A percentile compares a stretch with the other conserved stretches of the same genome.
Evolutionary conservation across 2,797 vertebrate genomes (phyloP).

Genomic region (Linurgus olivaceus): DNA sequence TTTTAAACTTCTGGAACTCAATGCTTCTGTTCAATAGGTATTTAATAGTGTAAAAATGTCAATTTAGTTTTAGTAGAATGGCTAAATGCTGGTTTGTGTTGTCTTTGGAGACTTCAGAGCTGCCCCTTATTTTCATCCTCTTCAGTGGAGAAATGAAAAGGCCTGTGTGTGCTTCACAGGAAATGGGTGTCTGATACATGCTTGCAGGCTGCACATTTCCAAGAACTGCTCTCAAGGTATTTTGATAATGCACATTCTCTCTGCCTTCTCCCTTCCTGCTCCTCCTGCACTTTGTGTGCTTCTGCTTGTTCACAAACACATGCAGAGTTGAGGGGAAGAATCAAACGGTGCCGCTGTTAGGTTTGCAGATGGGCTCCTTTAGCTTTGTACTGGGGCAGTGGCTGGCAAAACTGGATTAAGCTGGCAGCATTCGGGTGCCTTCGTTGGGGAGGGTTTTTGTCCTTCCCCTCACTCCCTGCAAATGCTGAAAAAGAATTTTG

Average conservation of each 20-base stretch:
- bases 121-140: conserved; percentile 33
- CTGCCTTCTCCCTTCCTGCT: conserved; percentile 42
- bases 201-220: conserved; percentile 60
- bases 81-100: not conserved
- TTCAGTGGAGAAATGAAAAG: conserved; percentile 53
- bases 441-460: conserved; percentile 1
- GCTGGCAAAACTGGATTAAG: not conserved
- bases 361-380: not conserved
- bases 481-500: not conserved
- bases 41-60: not conserved
- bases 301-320: not conserved
- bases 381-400: not conserved
- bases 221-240: conserved; percentile 72
- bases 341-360: rapidly evolving
- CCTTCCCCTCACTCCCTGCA: not conserved
- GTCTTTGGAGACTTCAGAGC: conserved; percentile 3
- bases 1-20: not conserved
- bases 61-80: not conserved
- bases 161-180: conserved; percentile 52
- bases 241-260: conserved; percentile 65
- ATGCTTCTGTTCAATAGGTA: not conserved
- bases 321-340: not conserved
- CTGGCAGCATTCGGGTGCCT: not conserved
- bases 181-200: conserved; percentile 57
- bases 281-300: not conserved